A percentile compares a stretch with the other conserved stretches of the same genome.
Evolutionary conservation across 2,797 vertebrate genomes (phyloP).

Genomic region (Ptychobarbus kaznakovi): DNA sequence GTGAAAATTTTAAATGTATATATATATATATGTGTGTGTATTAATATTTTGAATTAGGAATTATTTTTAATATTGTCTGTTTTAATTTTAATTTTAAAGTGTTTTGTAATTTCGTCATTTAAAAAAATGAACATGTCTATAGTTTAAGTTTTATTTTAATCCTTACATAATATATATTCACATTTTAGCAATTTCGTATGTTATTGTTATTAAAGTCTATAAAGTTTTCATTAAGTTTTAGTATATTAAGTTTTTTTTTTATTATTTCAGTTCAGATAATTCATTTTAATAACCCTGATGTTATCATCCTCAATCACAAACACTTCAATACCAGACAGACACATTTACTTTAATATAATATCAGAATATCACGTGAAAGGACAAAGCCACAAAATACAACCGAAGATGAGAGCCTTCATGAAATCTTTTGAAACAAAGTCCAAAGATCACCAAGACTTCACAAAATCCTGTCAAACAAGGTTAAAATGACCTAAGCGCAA

Average conservation of each 20-base stretch:
- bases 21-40: too few relatives aligned
- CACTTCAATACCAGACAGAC: not conserved
- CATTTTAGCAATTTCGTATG: too few relatives aligned
- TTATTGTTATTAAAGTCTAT: too few relatives aligned
- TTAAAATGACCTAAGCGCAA: slow-evolving; percentile 4
- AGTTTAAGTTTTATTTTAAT: too few relatives aligned
- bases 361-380: slow-evolving; percentile 3
- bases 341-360: not conserved
- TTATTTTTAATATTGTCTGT: too few relatives aligned
- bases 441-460: slow-evolving; percentile 2
- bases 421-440: not conserved
- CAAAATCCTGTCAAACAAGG: slow-evolving; percentile 17
- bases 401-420: not conserved
- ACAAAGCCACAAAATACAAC: not conserved
- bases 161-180: too few relatives aligned
- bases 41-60: too few relatives aligned
- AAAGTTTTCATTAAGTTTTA: too few relatives aligned
- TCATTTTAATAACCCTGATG: not conserved
- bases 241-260: not conserved
- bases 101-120: too few relatives aligned
- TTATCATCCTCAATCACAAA: not conserved
- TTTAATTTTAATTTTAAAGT: too few relatives aligned
- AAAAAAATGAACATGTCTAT: too few relatives aligned
- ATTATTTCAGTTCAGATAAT: not conserved
- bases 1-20: too few relatives aligned